Evolutionary conservation across 1,140 invertebrate species (phyloP).

Genomic region (Drosophila mauritiana): DNA sequence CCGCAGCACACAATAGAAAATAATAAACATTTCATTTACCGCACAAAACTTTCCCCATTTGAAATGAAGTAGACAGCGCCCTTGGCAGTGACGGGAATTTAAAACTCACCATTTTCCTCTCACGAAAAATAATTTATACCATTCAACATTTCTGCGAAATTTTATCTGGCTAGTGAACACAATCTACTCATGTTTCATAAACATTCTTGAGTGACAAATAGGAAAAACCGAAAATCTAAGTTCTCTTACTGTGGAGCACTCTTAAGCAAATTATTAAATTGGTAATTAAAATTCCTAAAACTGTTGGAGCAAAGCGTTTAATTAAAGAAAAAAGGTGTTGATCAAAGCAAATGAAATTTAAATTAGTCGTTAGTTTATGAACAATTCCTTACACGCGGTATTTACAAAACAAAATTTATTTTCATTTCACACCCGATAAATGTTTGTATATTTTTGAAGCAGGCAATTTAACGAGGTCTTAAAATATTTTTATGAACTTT

Average conservation of each 20-base stretch:
- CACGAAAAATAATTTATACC: neutral
- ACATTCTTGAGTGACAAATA: too few relatives aligned
- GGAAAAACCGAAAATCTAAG: too few relatives aligned
- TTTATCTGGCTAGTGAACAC: too few relatives aligned
- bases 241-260: too few relatives aligned
- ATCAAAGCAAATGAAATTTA: too few relatives aligned
- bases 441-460: neutral
- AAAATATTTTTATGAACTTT: conserved; percentile 16
- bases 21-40: conserved; percentile 21
- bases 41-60: conserved; percentile 56
- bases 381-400: neutral
- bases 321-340: too few relatives aligned
- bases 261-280: too few relatives aligned
- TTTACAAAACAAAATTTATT: neutral
- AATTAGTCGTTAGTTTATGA: neutral
- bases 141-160: too few relatives aligned
- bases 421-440: neutral
- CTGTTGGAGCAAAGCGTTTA: too few relatives aligned
- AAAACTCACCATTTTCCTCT: neutral
- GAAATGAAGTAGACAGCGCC: conserved; percentile 11
- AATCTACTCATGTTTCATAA: too few relatives aligned
- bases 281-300: too few relatives aligned
- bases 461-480: neutral
- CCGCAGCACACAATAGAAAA: conserved; percentile 52
- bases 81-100: conserved; percentile 6